Percentiles rank a stretch among this genome's conserved stretches.
Conservation (phyloP, 1,140 invertebrate genomes). For the Pectinophora gossypiella region DNA sequence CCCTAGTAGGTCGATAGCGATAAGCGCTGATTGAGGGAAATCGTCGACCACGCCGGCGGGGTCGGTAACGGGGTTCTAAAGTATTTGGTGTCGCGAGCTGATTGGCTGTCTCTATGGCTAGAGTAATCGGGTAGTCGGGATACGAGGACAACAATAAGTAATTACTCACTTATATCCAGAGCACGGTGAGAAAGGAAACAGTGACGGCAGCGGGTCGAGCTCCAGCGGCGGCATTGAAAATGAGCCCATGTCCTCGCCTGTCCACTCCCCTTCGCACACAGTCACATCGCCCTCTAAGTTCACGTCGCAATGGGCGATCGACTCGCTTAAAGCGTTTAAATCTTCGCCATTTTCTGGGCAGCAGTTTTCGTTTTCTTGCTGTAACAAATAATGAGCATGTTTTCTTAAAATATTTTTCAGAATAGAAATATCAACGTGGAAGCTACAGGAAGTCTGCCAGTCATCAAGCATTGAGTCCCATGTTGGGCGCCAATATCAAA, state of each 20-base stretch:
- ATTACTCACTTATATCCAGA: slow-evolving; percentile 84
- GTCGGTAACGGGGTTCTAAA: too few relatives aligned
- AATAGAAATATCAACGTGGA: too few relatives aligned
- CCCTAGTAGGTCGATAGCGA: too few relatives aligned
- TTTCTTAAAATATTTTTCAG: too few relatives aligned
- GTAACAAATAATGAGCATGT: slow-evolving; percentile 10
- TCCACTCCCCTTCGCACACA: slow-evolving; percentile 74
- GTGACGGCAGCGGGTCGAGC: slow-evolving; percentile 83
- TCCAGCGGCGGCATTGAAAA: slow-evolving; percentile 86
- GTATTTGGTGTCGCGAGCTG: too few relatives aligned
- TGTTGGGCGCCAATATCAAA: background rate
- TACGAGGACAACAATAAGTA: too few relatives aligned
- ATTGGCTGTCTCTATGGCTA: too few relatives aligned
- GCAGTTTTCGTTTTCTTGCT: slow-evolving; percentile 62
- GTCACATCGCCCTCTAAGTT: slow-evolving; percentile 45
- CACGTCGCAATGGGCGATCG: slow-evolving; percentile 50
- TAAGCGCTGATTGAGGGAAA: too few relatives aligned
- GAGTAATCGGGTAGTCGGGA: too few relatives aligned
- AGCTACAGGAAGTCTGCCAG: too few relatives aligned
- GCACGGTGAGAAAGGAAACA: slow-evolving; percentile 85
- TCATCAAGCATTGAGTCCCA: background rate
- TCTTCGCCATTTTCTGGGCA: slow-evolving; percentile 62
- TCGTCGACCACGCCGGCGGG: too few relatives aligned
- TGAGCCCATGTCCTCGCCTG: slow-evolving; percentile 86
- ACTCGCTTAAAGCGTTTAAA: slow-evolving; percentile 43